Percentiles rank a stretch among this genome's conserved stretches.
These are phyloP conservation scores for Chaetodon auriga DNA, from an alignment of 2,113 vertebrate genomes.

Conservation along the genomic window DNA sequence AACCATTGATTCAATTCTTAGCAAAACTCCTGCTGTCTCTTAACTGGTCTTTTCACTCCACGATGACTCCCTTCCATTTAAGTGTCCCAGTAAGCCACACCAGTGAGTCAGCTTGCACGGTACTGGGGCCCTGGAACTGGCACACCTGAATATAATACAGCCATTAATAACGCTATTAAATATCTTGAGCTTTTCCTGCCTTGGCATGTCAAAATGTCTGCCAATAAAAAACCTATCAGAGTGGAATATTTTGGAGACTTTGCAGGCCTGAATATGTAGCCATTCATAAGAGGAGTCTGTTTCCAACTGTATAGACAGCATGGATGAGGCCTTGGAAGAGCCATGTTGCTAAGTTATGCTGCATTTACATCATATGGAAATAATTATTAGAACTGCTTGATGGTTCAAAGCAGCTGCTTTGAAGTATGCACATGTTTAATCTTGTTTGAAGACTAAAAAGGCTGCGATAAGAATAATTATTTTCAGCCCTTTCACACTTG, in stretches of 20 bases:
- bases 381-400: slow-evolving; percentile 30
- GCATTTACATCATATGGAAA: slow-evolving; percentile 29
- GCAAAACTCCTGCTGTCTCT: neutral
- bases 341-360: neutral
- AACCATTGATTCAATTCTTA: neutral
- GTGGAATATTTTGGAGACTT: neutral
- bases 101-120: slow-evolving; percentile 5
- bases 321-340: neutral
- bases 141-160: neutral
- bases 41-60: neutral
- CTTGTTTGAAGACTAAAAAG: slow-evolving; percentile 1
- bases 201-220: slow-evolving; percentile 6
- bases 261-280: neutral
- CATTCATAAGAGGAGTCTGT: neutral
- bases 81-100: neutral
- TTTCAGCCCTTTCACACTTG: neutral
- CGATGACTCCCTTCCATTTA: neutral
- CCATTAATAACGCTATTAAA: neutral
- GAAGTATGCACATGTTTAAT: slow-evolving; percentile 13
- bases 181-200: neutral
- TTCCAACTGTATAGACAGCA: neutral
- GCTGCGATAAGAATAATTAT: neutral
- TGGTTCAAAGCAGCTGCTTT: slow-evolving; percentile 13
- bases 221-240: neutral
- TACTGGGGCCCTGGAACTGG: neutral